A percentile compares a stretch with the other conserved stretches of the same genome.
Evolutionary conservation across 2,113 vertebrate genomes (phyloP).

Genomic region (Hydropotes inermis): DNA sequence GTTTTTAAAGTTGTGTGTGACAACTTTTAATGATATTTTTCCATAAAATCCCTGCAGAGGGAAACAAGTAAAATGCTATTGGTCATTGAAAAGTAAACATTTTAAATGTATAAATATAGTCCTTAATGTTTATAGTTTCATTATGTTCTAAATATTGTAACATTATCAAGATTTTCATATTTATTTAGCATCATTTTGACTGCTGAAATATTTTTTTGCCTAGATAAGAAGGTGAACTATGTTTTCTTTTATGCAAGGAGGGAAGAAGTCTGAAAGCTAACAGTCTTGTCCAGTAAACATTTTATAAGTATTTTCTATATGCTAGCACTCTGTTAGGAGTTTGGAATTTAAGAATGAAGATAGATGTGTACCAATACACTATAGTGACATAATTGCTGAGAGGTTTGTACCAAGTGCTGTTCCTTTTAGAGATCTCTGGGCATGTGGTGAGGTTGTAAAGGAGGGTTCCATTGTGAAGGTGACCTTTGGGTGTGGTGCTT

Average conservation of each 20-base stretch:
- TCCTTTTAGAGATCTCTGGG: background rate
- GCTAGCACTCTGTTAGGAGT: background rate
- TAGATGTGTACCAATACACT: background rate
- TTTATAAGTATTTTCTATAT: background rate
- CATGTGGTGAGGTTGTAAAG: background rate
- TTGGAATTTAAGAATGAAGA: background rate
- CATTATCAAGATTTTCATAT: background rate
- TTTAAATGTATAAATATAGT: background rate
- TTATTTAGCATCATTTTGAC: conserved; percentile 17
- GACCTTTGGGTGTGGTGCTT: background rate
- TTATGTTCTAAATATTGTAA: background rate
- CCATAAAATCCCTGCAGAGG: background rate
- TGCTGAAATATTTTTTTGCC: conserved; percentile 5
- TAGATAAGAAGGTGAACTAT: conserved; percentile 4
- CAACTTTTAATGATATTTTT: conserved; percentile 18
- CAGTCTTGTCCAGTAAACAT: background rate
- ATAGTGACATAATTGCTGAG: background rate
- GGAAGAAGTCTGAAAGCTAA: conserved; percentile 1
- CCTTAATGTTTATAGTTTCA: conserved; percentile 23
- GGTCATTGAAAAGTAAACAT: conserved; percentile 4
- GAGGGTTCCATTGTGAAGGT: background rate
- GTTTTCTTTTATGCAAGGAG: background rate
- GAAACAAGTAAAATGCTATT: background rate
- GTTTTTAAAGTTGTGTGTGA: background rate
- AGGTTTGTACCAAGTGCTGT: background rate